Evolutionary conservation across 2,888 invertebrate species (phyloP).

Genomic region (Hemithea aestivaria): DNA sequence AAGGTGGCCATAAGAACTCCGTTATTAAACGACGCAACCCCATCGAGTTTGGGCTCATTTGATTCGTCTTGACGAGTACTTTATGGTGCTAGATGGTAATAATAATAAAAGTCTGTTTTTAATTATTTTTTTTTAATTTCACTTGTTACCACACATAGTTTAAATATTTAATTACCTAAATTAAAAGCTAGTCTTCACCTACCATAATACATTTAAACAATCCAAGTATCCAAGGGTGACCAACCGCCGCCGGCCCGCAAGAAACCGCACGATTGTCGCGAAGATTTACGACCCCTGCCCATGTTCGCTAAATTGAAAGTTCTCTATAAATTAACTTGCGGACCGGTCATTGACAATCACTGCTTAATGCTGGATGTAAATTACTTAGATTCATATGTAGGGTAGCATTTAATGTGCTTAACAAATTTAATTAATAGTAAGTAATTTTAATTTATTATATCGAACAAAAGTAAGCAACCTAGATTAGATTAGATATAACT

Average conservation of each 20-base stretch:
- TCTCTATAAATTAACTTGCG: constrained; percentile 63
- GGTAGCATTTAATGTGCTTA: constrained; percentile 3
- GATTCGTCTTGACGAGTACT: no score
- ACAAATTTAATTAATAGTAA: no score
- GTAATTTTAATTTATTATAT: no score
- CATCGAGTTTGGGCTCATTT: no score
- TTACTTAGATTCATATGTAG: constrained; percentile 14
- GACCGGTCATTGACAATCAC: constrained; percentile 32
- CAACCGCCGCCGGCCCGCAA: constrained; percentile 49
- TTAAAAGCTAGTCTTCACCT: no score
- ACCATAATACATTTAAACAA: constrained; percentile 13
- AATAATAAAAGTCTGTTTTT: no score
- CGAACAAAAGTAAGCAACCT: constrained; percentile 11
- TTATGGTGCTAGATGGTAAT: no score
- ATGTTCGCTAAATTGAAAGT: constrained; percentile 74
- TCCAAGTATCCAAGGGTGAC: constrained; percentile 36
- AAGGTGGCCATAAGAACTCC: no score
- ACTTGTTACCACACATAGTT: no score
- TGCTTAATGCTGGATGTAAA: constrained; percentile 30
- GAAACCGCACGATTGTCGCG: constrained; percentile 61
- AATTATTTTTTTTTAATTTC: no score
- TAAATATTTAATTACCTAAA: no score
- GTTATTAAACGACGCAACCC: no score
- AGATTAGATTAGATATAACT: constrained; percentile 20
- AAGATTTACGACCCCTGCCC: constrained; percentile 63